Conservation (phyloP, 2,888 invertebrate genomes). For the Andrena marginata region DNA sequence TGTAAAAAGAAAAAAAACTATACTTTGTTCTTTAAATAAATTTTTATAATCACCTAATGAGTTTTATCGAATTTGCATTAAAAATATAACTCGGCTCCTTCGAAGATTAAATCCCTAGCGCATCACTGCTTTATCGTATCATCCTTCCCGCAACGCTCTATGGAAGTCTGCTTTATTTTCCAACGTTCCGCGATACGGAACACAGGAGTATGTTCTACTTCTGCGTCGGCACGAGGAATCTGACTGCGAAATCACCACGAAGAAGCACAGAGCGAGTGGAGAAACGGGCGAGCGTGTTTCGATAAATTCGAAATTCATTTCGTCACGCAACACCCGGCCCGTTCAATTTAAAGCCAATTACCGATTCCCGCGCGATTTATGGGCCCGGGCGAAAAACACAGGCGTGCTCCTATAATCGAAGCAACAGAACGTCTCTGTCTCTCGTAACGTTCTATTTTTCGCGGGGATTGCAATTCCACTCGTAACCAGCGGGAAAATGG, state of each 20-base stretch:
- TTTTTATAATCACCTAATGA: no score
- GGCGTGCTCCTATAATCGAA: conserved; percentile 40
- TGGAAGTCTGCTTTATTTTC: background rate
- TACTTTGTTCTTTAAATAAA: no score
- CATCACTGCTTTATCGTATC: background rate
- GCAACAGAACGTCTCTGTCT: conserved; percentile 47
- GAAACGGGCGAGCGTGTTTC: background rate
- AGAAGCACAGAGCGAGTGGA: background rate
- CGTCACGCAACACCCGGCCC: conserved; percentile 2
- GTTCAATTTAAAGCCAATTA: conserved; percentile 50
- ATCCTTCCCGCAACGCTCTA: background rate
- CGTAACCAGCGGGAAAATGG: conserved; percentile 42
- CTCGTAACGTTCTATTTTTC: conserved; percentile 34
- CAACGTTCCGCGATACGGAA: background rate
- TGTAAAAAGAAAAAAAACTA: no score
- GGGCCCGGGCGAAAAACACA: conserved; percentile 24
- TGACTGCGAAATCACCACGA: background rate
- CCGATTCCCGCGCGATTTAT: conserved; percentile 47
- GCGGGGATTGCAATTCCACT: conserved; percentile 47
- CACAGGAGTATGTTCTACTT: no score
- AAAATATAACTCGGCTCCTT: no score
- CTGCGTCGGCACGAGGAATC: background rate
- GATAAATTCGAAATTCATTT: conserved; percentile 38
- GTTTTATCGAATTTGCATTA: no score
- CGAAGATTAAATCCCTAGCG: no score